Evolutionary conservation across 2,888 invertebrate species (phyloP), one percentile per base, ranked within the genome.

Genomic region (Cerastis rubricosa): DNA sequence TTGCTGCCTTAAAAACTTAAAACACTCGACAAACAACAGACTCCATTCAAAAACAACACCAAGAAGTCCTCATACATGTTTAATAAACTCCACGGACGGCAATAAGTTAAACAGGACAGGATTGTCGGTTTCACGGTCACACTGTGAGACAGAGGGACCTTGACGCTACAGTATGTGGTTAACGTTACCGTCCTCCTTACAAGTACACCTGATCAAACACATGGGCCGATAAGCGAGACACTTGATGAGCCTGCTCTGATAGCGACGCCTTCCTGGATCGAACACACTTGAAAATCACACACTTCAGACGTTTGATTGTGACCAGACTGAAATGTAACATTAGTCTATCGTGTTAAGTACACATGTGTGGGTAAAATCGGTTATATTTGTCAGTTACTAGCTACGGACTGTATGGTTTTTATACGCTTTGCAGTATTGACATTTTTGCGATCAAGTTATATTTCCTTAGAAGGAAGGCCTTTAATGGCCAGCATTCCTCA

Each of bases 181-280:
- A 89, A 91, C 90, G 89, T 93, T 92, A 91, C 92, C 91, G 91
- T 93, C 90, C 91, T 91, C 87, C 81, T 86, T 85, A 89, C 81
- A 89, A 88, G 91, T 85, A 92, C 96, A 96, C 96, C 96, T 96
- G 96, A 96, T 95, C 94, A 96, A 96, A 96, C 94, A 96, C 93
- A 92, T 93, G 94, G 93, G 92, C 89, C 92, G 96, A 96, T 96
- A 96, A 95, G 93, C 91, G 87, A 92, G 90, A 93, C 96, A 96
- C 96, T 96, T 96, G 96, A 96, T 95, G 93, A 93, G 93, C 93
- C 93, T 92, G 87, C 85, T 90, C 90, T 94, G 96, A 96, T 96
- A 96, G 95, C 91, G 84, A 87, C 87, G 92, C 89, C 93, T 95
- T 94, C 94, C 94, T 93, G 91, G 88, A 91, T 92, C 88, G 86